These are phyloP conservation scores for Euphysa ruthae DNA, from an alignment of 30 jellyfish, hydroid and myxozoan species.

Conservation along the genomic window DNA sequence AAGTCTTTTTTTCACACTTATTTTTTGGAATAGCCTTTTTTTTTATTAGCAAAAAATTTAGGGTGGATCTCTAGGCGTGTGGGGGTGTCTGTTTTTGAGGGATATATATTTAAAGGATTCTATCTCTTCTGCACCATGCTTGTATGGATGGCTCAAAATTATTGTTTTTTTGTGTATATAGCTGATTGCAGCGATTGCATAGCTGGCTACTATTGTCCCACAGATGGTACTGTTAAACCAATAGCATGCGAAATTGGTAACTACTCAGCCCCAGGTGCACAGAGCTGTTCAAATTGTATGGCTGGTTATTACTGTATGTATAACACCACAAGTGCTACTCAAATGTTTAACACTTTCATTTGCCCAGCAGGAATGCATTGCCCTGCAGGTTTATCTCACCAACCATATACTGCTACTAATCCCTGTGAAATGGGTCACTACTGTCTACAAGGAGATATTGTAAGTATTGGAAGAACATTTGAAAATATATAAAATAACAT, in stretches of 20 bases:
- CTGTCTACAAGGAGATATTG: slow-evolving; percentile 92
- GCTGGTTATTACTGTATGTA: slow-evolving; percentile 83
- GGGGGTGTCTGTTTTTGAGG: no score
- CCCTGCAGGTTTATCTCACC: slow-evolving; percentile 65
- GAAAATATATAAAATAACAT: no score
- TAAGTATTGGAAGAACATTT: no score
- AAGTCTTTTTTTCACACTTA: no score
- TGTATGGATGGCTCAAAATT: no score
- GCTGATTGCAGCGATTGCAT: slow-evolving; percentile 69
- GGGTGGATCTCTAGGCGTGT: no score
- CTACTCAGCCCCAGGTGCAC: slow-evolving; percentile 77
- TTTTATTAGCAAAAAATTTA: no score
- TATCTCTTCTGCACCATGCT: no score
- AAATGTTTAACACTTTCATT: slow-evolving; percentile 48
- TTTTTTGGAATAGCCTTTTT: no score
- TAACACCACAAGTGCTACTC: slow-evolving; percentile 50
- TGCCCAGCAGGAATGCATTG: slow-evolving; percentile 98
- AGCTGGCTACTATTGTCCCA: slow-evolving; percentile 85
- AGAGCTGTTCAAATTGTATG: slow-evolving; percentile 51
- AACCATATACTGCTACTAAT: slow-evolving; percentile 65
- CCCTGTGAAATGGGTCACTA: slow-evolving; percentile 71
- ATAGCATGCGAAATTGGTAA: slow-evolving; percentile 61
- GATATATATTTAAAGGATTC: no score
- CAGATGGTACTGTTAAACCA: slow-evolving; percentile 67
- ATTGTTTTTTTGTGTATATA: no score